Evolutionary conservation across 2,797 vertebrate genomes (phyloP), one percentile per base, ranked within the genome.

Genomic region (Mallotus villosus): DNA sequence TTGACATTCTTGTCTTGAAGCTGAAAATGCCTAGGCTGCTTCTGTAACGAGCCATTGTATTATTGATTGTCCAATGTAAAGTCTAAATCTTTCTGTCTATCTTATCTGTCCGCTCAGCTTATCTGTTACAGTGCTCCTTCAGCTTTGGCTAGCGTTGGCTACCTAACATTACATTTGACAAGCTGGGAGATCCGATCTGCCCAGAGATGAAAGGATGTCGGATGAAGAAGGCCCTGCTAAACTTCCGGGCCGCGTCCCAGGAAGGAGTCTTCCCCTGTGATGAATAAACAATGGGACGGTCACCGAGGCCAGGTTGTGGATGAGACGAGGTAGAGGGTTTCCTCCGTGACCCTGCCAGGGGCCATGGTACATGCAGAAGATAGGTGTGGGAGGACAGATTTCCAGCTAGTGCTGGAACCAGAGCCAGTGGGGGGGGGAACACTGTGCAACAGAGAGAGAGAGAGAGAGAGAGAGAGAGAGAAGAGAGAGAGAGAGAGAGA

Each of bases 231-330:
- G 89, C 86, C 87, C 79, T 77, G 68, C 85, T 88, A 90, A 91
- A 90, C 87, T 89, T 90, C 73, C 85, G 78, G 81, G 89, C 86
- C 90, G 88, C 89, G 86, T 78, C 87, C 88, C 87, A 90, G 88
- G 78, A 49, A 87, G 87, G 82, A 83, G 84, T 89, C 87, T 84
- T 86, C 86, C 88, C 88, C 78, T 84, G 84, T 90, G 86, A 89
- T 77, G 84, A 82, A 84, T 82, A 84, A 69, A 77, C 85, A 79
- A 79, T 86, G 90, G 86, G 86, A 87, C 84, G 85, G 82, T 89
- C 86, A 86, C 76, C n/a, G 68, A 66, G 86, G 86, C 85, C 84
- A 88, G 85, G 86, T 78, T 87, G 78, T 81, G 87, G 86, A 91
- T 87, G 86, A 89, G 87, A 84, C 84, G 82, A 87, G 84, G 92